A percentile compares a stretch with the other conserved stretches of the same genome.
Conservation (phyloP, 2,797 vertebrate genomes). For the Micrastur ruficollis region DNA sequence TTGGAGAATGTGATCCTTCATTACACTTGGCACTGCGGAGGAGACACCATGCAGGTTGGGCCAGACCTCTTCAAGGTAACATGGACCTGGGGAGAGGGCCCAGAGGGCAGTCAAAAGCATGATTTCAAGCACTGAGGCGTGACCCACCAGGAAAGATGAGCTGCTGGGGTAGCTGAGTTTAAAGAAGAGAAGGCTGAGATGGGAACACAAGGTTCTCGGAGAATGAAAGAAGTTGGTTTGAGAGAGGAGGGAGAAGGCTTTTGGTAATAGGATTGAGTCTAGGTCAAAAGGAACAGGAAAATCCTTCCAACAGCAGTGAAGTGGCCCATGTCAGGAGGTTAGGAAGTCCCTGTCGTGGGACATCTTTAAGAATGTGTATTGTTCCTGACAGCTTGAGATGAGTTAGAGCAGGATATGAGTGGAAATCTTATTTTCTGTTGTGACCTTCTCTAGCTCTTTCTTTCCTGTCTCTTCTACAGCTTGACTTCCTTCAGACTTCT, state of each 20-base stretch:
- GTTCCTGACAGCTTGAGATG: neutral
- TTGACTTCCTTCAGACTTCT: neutral
- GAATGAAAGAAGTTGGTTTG: neutral
- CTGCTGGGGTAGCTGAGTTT: too few species aligned
- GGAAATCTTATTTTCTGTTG: neutral
- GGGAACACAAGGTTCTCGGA: neutral
- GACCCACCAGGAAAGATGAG: neutral
- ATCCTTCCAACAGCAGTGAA: neutral
- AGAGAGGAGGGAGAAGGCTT: neutral
- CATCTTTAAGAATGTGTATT: accelerated
- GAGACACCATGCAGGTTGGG: neutral
- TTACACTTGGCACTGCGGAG: accelerated
- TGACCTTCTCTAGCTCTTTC: neutral
- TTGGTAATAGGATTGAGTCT: neutral
- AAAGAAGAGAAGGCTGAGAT: neutral
- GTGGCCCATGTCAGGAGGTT: neutral
- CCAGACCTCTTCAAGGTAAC: neutral
- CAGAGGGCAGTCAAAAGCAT: neutral
- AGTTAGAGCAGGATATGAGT: neutral
- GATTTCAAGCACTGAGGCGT: neutral
- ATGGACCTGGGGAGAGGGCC: neutral
- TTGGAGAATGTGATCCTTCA: neutral
- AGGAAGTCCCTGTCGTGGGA: neutral
- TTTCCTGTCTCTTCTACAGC: neutral
- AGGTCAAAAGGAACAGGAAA: neutral